Conservation (phyloP, 2,888 invertebrate genomes). For the Lochmaea crataegi region DNA sequence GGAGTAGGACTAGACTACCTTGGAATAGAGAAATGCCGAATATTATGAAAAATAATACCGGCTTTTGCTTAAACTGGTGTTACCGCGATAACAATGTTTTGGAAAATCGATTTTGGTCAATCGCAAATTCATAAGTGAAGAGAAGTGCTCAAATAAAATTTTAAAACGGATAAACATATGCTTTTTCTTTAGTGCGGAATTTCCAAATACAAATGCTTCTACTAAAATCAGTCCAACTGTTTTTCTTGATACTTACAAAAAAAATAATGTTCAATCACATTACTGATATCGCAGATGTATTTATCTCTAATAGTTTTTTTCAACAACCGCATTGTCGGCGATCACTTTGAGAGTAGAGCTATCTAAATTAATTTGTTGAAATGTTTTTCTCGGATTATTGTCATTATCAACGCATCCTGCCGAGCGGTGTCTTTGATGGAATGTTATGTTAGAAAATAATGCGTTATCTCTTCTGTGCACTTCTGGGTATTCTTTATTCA, state of each 20-base stretch:
- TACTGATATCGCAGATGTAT: not conserved
- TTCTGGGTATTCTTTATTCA: conserved; percentile 15
- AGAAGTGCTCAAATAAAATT: too few relatives aligned
- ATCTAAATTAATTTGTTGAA: conserved; percentile 26
- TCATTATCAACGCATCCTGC: conserved; percentile 25
- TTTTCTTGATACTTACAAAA: not conserved
- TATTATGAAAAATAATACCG: too few relatives aligned
- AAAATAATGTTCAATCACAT: not conserved
- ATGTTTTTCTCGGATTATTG: conserved; percentile 23
- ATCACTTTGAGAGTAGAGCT: conserved; percentile 15
- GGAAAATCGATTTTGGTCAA: too few relatives aligned
- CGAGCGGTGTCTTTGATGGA: conserved; percentile 16
- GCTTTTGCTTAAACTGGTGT: too few relatives aligned
- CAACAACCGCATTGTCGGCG: conserved; percentile 10
- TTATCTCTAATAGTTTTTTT: conserved; percentile 11
- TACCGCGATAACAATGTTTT: too few relatives aligned
- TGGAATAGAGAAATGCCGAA: too few relatives aligned
- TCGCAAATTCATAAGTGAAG: too few relatives aligned
- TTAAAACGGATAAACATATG: too few relatives aligned
- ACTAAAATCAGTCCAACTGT: not conserved
- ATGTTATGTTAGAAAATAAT: conserved; percentile 9
- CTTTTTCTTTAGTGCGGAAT: too few relatives aligned
- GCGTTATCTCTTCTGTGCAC: conserved; percentile 12
- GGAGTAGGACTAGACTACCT: too few relatives aligned
- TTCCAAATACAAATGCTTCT: too few relatives aligned